Evolutionary conservation across 2,113 vertebrate genomes (phyloP).

Genomic region (Neotoma lepida): DNA sequence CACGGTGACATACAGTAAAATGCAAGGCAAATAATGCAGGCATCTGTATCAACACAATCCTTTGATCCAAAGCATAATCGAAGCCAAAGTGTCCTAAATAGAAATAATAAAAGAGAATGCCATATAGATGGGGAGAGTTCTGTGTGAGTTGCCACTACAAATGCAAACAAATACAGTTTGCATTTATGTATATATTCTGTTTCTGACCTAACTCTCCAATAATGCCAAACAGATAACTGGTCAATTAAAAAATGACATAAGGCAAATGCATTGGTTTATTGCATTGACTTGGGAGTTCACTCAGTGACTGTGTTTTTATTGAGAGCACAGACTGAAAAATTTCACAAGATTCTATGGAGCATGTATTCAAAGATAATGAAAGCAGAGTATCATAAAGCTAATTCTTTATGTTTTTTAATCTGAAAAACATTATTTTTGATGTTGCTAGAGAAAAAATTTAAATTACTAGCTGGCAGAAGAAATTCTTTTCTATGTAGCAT

Average conservation of each 20-base stretch:
- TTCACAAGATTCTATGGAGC: not conserved
- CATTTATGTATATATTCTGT: not conserved
- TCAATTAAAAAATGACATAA: not conserved
- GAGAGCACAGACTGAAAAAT: not conserved
- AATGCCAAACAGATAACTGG: not conserved
- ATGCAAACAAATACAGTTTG: too few species aligned
- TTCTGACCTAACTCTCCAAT: not conserved
- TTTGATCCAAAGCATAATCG: conserved; percentile 25
- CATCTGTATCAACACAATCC: not conserved
- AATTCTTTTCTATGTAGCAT: not conserved
- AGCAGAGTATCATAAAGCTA: not conserved
- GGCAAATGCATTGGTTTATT: not conserved
- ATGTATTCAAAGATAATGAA: conserved; percentile 6
- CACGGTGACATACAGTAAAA: not conserved
- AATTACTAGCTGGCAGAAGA: not conserved
- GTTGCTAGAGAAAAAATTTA: not conserved
- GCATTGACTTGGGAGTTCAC: not conserved
- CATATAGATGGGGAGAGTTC: not conserved
- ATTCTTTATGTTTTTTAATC: not conserved
- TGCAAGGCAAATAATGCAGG: not conserved
- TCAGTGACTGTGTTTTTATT: not conserved
- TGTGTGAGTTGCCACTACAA: not conserved
- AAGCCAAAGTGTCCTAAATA: not conserved
- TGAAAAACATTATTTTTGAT: not conserved
- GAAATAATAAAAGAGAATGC: not conserved